These are phyloP conservation scores for Siphamia tubifer DNA, from an alignment of 2,113 vertebrate species.

Conservation along the genomic window DNA sequence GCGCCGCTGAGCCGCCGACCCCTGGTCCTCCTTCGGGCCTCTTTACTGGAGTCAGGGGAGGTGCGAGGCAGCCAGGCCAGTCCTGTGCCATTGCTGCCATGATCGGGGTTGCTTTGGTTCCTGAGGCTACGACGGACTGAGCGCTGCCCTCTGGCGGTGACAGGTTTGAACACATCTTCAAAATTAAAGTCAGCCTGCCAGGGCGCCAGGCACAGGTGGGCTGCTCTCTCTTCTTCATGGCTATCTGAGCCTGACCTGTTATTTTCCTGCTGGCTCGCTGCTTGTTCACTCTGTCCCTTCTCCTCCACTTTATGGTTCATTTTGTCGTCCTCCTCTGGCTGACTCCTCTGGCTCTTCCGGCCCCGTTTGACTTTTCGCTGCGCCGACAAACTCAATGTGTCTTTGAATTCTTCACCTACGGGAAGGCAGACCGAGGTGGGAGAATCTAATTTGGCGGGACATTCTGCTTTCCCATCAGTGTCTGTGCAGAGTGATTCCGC, in stretches of 20 bases:
- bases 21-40: slow-evolving; percentile 38
- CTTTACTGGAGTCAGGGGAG: slow-evolving; percentile 55
- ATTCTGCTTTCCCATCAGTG: neutral
- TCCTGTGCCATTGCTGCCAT: slow-evolving; percentile 22
- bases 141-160: slow-evolving; percentile 51
- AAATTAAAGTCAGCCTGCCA: slow-evolving; percentile 76
- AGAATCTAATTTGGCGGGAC: neutral
- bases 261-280: neutral
- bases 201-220: slow-evolving; percentile 14
- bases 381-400: neutral
- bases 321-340: neutral
- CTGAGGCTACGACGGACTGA: slow-evolving; percentile 80
- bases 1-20: slow-evolving; percentile 16
- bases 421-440: neutral
- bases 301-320: neutral
- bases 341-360: slow-evolving; percentile 5
- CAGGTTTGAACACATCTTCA: slow-evolving; percentile 75
- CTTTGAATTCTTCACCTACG: neutral
- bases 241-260: neutral
- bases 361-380: neutral
- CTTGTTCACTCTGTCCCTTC: neutral
- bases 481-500: neutral
- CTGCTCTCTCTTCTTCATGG: neutral
- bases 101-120: slow-evolving; percentile 46
- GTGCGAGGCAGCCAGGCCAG: slow-evolving; percentile 73